Evolutionary conservation across 2,113 vertebrate species (phyloP).

Genomic region (Loxodonta africana): DNA sequence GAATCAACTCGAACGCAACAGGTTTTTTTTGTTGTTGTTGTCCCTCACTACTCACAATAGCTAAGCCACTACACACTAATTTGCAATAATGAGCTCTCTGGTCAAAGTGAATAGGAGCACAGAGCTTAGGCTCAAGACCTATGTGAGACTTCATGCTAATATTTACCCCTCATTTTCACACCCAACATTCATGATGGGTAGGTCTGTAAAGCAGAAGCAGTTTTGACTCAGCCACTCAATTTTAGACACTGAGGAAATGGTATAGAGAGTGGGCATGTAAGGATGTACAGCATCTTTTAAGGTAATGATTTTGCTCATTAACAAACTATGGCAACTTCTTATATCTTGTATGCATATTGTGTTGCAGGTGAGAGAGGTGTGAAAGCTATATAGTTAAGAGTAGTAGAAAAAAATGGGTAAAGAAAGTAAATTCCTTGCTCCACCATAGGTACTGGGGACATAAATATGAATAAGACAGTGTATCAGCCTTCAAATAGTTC

Average conservation of each 20-base stretch:
- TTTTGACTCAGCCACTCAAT: neutral
- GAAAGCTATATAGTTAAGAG: neutral
- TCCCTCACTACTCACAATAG: neutral
- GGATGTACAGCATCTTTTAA: neutral
- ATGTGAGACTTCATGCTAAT: neutral
- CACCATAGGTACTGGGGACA: neutral
- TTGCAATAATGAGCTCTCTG: neutral
- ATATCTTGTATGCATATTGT: neutral
- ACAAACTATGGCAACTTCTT: neutral
- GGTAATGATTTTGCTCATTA: slow-evolving; percentile 13
- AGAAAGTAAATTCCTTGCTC: neutral
- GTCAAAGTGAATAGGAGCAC: neutral
- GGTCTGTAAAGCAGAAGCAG: neutral
- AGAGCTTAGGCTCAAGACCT: neutral
- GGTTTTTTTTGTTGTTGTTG: too few relatives aligned
- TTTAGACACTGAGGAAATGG: neutral
- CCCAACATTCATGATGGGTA: neutral
- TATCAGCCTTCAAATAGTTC: neutral
- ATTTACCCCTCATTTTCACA: neutral
- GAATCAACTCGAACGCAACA: too few relatives aligned
- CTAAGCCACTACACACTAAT: neutral
- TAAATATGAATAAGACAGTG: neutral
- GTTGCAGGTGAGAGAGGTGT: neutral
- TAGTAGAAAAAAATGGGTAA: neutral
- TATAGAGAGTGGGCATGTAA: neutral